Evolutionary conservation across 1,140 invertebrate species (phyloP), one percentile per base, ranked within the genome.

Genomic region (Armadillidium nasatum): DNA sequence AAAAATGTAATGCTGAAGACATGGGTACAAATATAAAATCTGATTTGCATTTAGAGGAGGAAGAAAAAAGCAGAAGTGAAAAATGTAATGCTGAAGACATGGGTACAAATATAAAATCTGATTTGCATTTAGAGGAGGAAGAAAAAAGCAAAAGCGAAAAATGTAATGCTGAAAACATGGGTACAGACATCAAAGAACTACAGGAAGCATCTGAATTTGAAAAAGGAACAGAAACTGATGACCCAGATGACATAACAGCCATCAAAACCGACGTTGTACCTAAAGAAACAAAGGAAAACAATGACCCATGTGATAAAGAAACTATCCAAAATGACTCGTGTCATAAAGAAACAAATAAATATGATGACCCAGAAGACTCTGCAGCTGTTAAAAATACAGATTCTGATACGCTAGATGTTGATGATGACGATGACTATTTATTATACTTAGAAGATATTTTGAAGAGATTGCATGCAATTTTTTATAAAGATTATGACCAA

Each of bases 371-470:
- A n/a, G 43, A 43, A 2, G 19, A 4, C 10, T 13, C 1, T 50
- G 0, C 23, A 75, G 11, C 9, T 19, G 68, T 10, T 4, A 45
- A 71, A 71, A 71, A 9, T 71, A 22, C 22, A 33, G 23, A 23
- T 33, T 54, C 77, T 44, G 80, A 81, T 72, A 22, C 79, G 44
- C 82, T 85, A 11, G 90, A 91, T 85, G 88, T 92, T 13, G 92
- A 94, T 82, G 95, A 98, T 87, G 87, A 90, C 0, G 96, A 99
- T 88, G 96, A 98, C 85, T 98, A 98, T 87, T 87, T 99, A 60
- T 86, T 97, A 54, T 94, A 88, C 81, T 86, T 98, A 74, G 94
- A 97, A 86, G 92, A 95, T 83, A 96, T 98, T 82, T 86, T 99
- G 43, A 90, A 89, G 80, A 90, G 89, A 79, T 95, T 98, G 84